Conservation (phyloP, 2,888 invertebrate genomes). For the Xiphydria camelus region DNA sequence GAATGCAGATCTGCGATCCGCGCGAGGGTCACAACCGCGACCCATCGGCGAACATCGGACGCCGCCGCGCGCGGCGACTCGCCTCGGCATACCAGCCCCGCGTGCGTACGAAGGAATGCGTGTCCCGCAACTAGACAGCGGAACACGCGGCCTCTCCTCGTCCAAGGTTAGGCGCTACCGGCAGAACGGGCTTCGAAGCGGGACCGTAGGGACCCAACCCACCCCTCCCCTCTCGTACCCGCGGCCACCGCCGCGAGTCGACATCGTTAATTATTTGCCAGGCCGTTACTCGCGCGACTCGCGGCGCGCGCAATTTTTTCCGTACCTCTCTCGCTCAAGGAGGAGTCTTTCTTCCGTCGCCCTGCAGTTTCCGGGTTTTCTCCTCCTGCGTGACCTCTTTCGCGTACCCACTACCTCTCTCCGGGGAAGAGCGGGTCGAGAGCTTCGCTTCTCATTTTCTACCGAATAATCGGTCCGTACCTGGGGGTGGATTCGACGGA, state of each 20-base stretch:
- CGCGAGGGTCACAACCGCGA: constrained; percentile 52
- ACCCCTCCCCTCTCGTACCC: background rate
- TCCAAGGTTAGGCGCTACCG: constrained; percentile 43
- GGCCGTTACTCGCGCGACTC: background rate
- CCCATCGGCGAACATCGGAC: constrained; percentile 52
- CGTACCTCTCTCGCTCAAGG: too few species aligned
- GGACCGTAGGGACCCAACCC: too few species aligned
- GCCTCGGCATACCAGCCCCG: constrained; percentile 49
- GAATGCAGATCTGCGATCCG: constrained; percentile 30
- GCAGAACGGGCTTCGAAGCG: too few species aligned
- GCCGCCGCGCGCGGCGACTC: constrained; percentile 52
- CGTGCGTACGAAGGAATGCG: constrained; percentile 50
- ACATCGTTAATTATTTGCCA: background rate
- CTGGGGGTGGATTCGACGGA: too few species aligned
- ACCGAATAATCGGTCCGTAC: too few species aligned
- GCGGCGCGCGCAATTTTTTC: too few species aligned
- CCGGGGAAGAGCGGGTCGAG: too few species aligned
- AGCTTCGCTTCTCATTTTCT: too few species aligned
- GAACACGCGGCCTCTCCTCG: constrained; percentile 39
- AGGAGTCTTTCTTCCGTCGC: too few species aligned
- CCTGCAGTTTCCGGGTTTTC: too few species aligned
- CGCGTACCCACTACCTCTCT: too few species aligned
- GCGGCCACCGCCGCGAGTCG: background rate
- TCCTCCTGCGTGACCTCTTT: too few species aligned
- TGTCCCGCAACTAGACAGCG: constrained; percentile 45